These are phyloP conservation scores for Dysdera silvatica DNA, from an alignment of 1,140 invertebrate species.

Conservation along the genomic window DNA sequence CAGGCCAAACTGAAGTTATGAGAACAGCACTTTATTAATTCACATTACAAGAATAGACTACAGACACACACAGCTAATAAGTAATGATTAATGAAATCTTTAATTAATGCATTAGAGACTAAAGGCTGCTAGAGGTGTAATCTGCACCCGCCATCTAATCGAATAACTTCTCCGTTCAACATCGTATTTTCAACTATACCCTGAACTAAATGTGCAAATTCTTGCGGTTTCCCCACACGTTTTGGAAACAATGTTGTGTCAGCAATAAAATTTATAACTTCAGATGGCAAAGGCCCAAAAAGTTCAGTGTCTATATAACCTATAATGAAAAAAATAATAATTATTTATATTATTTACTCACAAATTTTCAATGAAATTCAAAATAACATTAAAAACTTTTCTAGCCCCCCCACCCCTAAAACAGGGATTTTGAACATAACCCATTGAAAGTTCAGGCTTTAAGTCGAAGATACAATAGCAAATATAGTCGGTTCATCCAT, in stretches of 20 bases:
- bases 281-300: constrained; percentile 41
- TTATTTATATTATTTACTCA: constrained; percentile 34
- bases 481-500: too few species aligned
- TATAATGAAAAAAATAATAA: constrained; percentile 43
- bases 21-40: too few species aligned
- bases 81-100: background rate
- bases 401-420: too few species aligned
- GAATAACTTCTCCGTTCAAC: constrained; percentile 88
- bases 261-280: constrained; percentile 51
- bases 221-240: constrained; percentile 75
- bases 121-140: constrained; percentile 15
- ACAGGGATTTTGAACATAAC: too few species aligned
- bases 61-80: background rate
- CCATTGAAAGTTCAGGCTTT: too few species aligned
- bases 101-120: background rate
- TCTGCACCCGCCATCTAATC: constrained; percentile 78
- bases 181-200: constrained; percentile 81
- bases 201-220: constrained; percentile 81
- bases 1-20: too few species aligned
- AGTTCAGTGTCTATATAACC: constrained; percentile 45
- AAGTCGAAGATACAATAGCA: too few species aligned
- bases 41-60: background rate
- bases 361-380: background rate
- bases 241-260: constrained; percentile 76
- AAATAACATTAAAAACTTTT: too few species aligned